Base-by-base conservation (phyloP, 2,113 vertebrate species). In the Genyomyrus donnyi region DNA sequence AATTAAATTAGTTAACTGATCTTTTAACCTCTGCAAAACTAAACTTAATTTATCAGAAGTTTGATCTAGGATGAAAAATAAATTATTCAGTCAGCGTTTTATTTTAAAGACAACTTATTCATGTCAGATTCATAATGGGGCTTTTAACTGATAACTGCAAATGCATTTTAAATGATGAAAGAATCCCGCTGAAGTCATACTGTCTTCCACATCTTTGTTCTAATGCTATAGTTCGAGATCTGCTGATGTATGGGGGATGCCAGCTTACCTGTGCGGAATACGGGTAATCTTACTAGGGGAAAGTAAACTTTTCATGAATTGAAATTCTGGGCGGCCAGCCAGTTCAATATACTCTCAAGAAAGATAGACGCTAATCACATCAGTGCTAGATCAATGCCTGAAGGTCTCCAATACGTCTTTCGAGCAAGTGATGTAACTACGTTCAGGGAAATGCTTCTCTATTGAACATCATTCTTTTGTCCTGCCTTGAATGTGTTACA, bases 361-460 rank as follows among this genome's bases (percentile, higher is more conserved):
- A 87, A 90, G 83, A 87, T 56, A 87, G 85, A 87, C 46, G 35
- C 85, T 87, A 88, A 87, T 90, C 89, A 80, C 62, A 88, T 90
- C 85, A 53, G 85, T 46, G 52, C n/a, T 46, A 52, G 88, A 88
- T 66, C 66, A 88, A 53, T 42, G 85, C 62, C 39, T 15, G 24
- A 24, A 85, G 89, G 53, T 3, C 89, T 89, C 24, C 85, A 50
- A 19, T 24, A 48, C 39, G n/a, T 46, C 31, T 50, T 62, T 77
- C 17, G 50, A 74, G 48, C 62, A 56, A 27, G 56, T n/a, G 62
- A 77, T 80, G 31, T 88, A 53, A 88, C 87, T 90, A 48, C 35
- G 50, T 31, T 80, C 13, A 39, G 66, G 62, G 19, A 90, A 90
- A 62, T 62, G 56, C 31, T 39, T 86, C 42, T 2, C 85, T 21